Evolutionary conservation across 2,888 invertebrate genomes (phyloP).

Genomic region (Eupithecia centaureata): DNA sequence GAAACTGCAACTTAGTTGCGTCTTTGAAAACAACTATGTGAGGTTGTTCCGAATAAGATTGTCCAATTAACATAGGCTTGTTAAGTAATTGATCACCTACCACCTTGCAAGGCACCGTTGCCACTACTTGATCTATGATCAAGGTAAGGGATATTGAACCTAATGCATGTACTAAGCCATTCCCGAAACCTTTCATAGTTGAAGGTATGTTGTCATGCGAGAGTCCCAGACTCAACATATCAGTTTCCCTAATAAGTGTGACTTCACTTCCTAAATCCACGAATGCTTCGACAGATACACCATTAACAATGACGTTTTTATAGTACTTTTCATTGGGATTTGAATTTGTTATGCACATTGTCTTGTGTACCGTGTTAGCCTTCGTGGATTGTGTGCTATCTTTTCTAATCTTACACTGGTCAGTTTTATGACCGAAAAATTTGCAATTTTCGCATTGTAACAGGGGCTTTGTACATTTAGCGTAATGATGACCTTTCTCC

Average conservation of each 20-base stretch:
- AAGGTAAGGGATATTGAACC: slow-evolving; percentile 1
- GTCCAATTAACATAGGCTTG: slow-evolving; percentile 10
- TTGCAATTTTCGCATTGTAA: not conserved
- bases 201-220: not conserved
- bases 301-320: slow-evolving; percentile 6
- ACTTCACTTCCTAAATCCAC: slow-evolving; percentile 19
- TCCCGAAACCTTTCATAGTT: slow-evolving; percentile 16
- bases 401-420: not conserved
- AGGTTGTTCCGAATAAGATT: slow-evolving; percentile 12
- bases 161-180: not conserved
- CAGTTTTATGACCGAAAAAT: not conserved
- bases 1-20: slow-evolving; percentile 4
- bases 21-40: slow-evolving; percentile 17
- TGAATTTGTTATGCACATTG: slow-evolving; percentile 1
- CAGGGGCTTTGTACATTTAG: not conserved
- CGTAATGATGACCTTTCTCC: not conserved
- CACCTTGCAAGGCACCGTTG: slow-evolving; percentile 8
- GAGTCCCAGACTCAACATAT: not conserved
- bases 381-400: not conserved
- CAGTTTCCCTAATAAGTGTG: not conserved
- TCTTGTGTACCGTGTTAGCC: not conserved
- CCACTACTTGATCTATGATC: slow-evolving; percentile 1
- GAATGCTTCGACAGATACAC: not conserved
- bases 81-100: slow-evolving; percentile 9
- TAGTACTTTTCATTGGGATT: slow-evolving; percentile 5